phyloP scores from a whole-genome alignment of 2,797 vertebrate species.

The Ptychobarbus kaznakovi region DNA sequence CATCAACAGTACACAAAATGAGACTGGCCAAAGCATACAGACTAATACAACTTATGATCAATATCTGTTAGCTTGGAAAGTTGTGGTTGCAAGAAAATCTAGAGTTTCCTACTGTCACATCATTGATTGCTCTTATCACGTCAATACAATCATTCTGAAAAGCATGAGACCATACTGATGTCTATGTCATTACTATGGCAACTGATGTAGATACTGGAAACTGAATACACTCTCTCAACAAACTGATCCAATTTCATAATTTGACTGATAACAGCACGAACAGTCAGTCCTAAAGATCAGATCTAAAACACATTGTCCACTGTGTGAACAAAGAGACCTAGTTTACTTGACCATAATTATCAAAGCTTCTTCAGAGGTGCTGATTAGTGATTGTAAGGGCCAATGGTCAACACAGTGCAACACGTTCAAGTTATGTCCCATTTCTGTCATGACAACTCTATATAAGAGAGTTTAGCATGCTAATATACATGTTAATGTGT shows the following conservation, averaged over 20 bases:
- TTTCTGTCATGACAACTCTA: neutral
- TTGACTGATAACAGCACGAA: constrained; percentile 1
- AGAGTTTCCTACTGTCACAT: neutral
- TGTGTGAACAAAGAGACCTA: neutral
- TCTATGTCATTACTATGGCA: neutral
- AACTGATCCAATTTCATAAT: constrained; percentile 8
- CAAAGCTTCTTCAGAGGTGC: neutral
- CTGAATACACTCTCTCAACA: neutral
- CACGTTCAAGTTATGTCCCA: neutral
- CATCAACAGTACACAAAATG: neutral
- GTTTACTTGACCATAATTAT: neutral
- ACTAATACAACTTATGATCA: neutral
- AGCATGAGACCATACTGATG: constrained; percentile 1
- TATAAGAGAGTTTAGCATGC: neutral
- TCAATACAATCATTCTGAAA: neutral
- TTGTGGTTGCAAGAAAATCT: neutral
- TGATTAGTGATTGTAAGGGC: neutral
- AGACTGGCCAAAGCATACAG: neutral
- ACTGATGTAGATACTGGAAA: constrained; percentile 4
- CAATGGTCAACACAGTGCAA: neutral
- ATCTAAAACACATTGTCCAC: neutral
- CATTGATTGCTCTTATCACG: no score
- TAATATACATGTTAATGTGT: neutral
- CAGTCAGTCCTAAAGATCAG: constrained; percentile 5
- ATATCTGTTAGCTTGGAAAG: neutral